Percentiles rank a stretch among this genome's conserved stretches.
phyloP scores from a whole-genome alignment of 2,797 vertebrate genomes.

The Fringilla coelebs region DNA sequence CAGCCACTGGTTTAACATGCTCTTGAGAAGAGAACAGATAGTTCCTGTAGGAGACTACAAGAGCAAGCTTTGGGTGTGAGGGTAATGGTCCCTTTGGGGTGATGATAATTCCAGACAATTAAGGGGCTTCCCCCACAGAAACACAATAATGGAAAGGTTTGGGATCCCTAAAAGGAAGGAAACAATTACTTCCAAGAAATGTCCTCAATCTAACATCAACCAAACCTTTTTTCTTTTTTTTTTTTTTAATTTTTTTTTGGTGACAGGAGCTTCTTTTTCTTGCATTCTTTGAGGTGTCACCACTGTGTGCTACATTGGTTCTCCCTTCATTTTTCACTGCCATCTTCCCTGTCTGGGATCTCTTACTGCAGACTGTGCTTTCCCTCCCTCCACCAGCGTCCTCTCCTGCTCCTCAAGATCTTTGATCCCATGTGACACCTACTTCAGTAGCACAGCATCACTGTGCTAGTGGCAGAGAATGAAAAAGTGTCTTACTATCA shows the following conservation, averaged over 20 bases:
- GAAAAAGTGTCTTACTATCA: background rate
- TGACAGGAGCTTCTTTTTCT: background rate
- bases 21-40: background rate
- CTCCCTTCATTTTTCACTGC: background rate
- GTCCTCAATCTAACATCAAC: background rate
- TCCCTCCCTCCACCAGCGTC: background rate
- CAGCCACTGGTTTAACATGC: background rate
- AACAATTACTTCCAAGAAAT: background rate
- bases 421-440: background rate
- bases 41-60: background rate
- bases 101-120: background rate
- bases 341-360: background rate
- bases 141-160: background rate
- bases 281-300: background rate
- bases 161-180: background rate
- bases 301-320: background rate
- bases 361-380: background rate
- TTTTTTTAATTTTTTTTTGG: rapidly evolving
- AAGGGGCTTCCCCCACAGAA: background rate
- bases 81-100: background rate
- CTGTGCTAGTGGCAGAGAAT: background rate
- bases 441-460: background rate
- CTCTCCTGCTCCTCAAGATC: background rate
- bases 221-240: rapidly evolving
- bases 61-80: background rate